Conservation (phyloP, 2,113 vertebrate species). For the Sturnus vulgaris region DNA sequence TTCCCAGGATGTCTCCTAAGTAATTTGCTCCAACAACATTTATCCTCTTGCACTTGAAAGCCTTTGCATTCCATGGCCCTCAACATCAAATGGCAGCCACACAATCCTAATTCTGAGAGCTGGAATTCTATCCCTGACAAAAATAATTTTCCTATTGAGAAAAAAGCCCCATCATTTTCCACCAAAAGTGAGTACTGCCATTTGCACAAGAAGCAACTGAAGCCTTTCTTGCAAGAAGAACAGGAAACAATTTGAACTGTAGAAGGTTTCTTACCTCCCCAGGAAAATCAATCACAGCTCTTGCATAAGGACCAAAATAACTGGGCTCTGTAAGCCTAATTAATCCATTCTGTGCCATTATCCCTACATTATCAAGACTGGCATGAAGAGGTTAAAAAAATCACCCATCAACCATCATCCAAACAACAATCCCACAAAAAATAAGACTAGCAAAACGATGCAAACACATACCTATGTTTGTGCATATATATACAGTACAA, state of each 20-base stretch:
- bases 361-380: not conserved
- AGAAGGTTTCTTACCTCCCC: not conserved
- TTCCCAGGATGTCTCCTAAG: not conserved
- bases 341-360: not conserved
- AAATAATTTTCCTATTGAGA: not conserved
- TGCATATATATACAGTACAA: not conserved
- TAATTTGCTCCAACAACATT: not conserved
- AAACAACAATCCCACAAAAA: not conserved
- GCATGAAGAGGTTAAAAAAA: not conserved
- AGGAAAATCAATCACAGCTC: not conserved
- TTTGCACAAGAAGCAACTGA: not conserved
- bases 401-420: not conserved
- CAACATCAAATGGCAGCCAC: not conserved
- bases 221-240: not conserved
- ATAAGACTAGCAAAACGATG: not conserved
- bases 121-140: not conserved
- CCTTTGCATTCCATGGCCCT: not conserved
- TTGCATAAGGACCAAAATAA: not conserved
- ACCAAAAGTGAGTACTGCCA: not conserved
- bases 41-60: not conserved
- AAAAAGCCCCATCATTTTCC: fast-evolving
- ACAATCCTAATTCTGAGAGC: not conserved
- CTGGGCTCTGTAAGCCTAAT: not conserved
- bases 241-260: not conserved
- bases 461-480: not conserved